Evolutionary conservation across 2,797 vertebrate genomes (phyloP).

Genomic region (Sparidentex hasta): DNA sequence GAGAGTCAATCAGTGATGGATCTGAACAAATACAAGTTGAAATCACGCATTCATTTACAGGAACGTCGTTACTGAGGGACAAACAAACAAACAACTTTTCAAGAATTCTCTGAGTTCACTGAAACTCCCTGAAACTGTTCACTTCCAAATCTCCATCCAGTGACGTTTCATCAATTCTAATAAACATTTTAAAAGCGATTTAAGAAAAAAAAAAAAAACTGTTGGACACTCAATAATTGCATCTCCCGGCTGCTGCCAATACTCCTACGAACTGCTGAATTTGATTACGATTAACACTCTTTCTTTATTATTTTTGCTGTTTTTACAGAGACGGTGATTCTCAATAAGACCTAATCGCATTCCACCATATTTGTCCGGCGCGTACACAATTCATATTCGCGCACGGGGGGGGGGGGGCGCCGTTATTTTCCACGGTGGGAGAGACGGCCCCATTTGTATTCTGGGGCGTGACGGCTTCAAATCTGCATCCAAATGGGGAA

Average conservation of each 20-base stretch:
- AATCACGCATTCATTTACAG: not conserved
- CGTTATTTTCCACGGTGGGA: constrained; percentile 50
- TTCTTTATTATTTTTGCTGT: constrained; percentile 47
- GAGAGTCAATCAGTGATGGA: not conserved
- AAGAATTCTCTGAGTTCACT: not conserved
- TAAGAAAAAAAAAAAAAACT: not conserved
- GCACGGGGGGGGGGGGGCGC: too few species aligned
- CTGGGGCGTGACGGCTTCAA: constrained; percentile 58
- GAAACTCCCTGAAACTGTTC: not conserved
- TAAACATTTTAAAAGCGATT: not conserved
- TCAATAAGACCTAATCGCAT: constrained; percentile 63
- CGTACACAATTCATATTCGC: constrained; percentile 73
- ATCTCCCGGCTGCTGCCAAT: constrained; percentile 16
- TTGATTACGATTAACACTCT: constrained; percentile 38
- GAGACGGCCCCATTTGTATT: constrained; percentile 80
- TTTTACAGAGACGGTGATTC: constrained; percentile 57
- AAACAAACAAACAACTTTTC: not conserved
- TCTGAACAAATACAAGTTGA: not conserved
- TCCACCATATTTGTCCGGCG: constrained; percentile 50
- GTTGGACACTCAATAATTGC: constrained; percentile 4
- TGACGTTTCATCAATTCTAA: constrained; percentile 1
- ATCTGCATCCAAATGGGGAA: constrained; percentile 87
- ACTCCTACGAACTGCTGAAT: constrained; percentile 22
- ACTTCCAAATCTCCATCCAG: not conserved
- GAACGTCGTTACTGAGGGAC: too few species aligned